Conservation (phyloP, 2,888 invertebrate genomes). For the Rhagonycha fulva region DNA sequence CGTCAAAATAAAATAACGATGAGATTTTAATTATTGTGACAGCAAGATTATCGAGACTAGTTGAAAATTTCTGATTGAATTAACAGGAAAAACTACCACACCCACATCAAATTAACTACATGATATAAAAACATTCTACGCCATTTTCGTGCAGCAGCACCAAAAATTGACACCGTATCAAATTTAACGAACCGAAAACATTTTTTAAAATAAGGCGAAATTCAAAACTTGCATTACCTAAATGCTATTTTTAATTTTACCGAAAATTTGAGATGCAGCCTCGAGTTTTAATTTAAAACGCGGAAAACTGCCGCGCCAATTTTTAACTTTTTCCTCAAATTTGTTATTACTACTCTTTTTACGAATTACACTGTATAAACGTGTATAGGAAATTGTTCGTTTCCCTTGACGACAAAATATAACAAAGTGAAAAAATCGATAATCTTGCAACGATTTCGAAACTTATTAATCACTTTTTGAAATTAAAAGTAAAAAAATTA, state of each 20-base stretch:
- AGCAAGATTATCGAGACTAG: background rate
- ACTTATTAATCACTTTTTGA: background rate
- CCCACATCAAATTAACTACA: slow-evolving; percentile 44
- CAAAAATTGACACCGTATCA: slow-evolving; percentile 7
- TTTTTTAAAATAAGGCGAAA: background rate
- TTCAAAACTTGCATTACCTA: background rate
- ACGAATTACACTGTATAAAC: background rate
- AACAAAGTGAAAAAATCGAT: background rate
- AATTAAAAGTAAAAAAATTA: background rate
- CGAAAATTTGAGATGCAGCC: background rate
- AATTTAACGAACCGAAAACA: background rate
- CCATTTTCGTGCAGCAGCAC: slow-evolving; percentile 44
- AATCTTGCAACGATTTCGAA: background rate
- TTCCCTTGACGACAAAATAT: background rate
- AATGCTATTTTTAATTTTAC: background rate
- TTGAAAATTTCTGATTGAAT: slow-evolving; percentile 2
- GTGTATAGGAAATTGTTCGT: background rate
- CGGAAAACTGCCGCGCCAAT: background rate
- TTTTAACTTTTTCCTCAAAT: background rate
- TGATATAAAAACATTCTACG: slow-evolving; percentile 48
- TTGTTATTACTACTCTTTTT: background rate
- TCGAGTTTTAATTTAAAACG: background rate
- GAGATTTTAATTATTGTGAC: background rate
- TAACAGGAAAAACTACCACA: slow-evolving; percentile 43
- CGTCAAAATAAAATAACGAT: background rate